Evolutionary conservation across 2,797 vertebrate species (phyloP).

Genomic region (Malurus splendens): DNA sequence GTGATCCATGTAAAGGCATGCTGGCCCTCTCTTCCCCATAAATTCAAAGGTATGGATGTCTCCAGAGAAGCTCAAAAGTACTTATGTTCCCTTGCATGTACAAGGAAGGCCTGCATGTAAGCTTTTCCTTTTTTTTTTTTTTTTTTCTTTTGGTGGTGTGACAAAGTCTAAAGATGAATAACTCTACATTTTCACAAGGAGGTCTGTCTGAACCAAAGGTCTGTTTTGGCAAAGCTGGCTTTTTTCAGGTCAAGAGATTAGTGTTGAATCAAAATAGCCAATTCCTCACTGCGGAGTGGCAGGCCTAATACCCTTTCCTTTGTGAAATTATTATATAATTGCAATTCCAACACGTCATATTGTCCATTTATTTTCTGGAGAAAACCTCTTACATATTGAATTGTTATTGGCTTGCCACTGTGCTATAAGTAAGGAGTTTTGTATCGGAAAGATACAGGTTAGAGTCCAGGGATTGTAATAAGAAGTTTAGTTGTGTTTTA

Average conservation of each 20-base stretch:
- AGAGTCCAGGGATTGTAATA: not conserved
- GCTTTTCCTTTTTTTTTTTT: not conserved
- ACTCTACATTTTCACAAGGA: not conserved
- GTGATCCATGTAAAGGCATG: not conserved
- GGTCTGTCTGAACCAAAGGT: not conserved
- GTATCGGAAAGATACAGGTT: not conserved
- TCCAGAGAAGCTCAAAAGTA: not conserved
- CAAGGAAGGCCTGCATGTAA: not conserved
- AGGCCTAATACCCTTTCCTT: not conserved
- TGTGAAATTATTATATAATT: slow-evolving; percentile 16
- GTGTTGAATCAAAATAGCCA: not conserved
- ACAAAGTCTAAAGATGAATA: not conserved
- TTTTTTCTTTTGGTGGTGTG: not conserved
- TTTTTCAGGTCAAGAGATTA: not conserved
- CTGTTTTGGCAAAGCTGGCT: not conserved
- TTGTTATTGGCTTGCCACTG: not conserved
- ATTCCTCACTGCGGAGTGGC: not conserved
- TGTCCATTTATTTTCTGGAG: not conserved
- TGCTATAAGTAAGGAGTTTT: not conserved
- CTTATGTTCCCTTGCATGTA: not conserved
- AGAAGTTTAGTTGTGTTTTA: not conserved
- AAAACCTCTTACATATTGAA: not conserved
- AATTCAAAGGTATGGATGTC: not conserved
- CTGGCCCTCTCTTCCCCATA: not conserved
- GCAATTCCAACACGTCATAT: not conserved